Evolutionary conservation across 2,797 vertebrate genomes (phyloP).

Genomic region (Acipenser transmontanus): DNA sequence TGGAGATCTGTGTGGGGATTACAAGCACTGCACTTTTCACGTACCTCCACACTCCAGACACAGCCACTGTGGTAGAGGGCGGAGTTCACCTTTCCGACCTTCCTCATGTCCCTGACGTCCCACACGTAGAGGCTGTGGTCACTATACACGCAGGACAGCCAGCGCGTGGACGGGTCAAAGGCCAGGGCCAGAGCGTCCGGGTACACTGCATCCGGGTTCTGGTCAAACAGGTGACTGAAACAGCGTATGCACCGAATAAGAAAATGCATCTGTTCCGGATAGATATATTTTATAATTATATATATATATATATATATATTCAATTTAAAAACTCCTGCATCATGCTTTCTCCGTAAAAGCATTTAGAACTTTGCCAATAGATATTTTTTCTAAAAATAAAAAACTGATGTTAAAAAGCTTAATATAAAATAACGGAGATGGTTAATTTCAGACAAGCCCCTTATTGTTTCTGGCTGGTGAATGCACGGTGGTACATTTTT

Average conservation of each 20-base stretch:
- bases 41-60: slow-evolving; percentile 79
- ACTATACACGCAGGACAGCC: slow-evolving; percentile 75
- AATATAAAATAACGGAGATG: too few relatives aligned
- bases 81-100: slow-evolving; percentile 62
- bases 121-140: slow-evolving; percentile 85
- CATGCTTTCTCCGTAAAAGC: too few relatives aligned
- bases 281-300: too few relatives aligned
- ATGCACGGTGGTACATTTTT: too few relatives aligned
- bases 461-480: too few relatives aligned
- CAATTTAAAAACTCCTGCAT: too few relatives aligned
- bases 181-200: slow-evolving; percentile 72
- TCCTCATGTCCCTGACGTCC: slow-evolving; percentile 62
- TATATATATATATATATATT: too few relatives aligned
- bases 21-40: background rate
- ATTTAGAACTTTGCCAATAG: too few relatives aligned
- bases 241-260: background rate
- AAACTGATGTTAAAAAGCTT: too few relatives aligned
- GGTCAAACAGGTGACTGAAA: slow-evolving; percentile 36
- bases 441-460: too few relatives aligned
- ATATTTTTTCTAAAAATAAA: too few relatives aligned
- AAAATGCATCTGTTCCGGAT: background rate
- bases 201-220: slow-evolving; percentile 44
- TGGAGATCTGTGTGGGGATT: too few relatives aligned
- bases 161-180: slow-evolving; percentile 53
- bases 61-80: slow-evolving; percentile 81